Percentiles rank a stretch among this genome's conserved stretches.
Conservation (phyloP, 1,140 invertebrate species). For the Drosophila micromelanica region DNA sequence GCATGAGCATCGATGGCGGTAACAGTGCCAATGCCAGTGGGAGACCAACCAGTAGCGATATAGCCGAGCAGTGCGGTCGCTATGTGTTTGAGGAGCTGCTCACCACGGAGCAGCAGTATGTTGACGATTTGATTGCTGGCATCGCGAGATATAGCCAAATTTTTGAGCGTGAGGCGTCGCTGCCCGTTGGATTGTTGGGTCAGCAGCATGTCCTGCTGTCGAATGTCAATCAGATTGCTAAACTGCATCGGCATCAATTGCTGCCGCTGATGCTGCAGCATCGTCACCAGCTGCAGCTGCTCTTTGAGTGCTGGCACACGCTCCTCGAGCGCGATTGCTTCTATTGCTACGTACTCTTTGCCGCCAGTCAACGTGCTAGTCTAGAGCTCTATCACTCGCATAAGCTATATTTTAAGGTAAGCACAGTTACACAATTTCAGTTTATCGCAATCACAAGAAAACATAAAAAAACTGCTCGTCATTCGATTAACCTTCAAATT, state of each 20-base stretch:
- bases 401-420: slow-evolving; percentile 42
- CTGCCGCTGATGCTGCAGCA: slow-evolving; percentile 42
- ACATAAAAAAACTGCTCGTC: background rate
- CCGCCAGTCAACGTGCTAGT: slow-evolving; percentile 30
- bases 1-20: slow-evolving; percentile 8
- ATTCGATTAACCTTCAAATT: background rate
- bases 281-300: slow-evolving; percentile 23
- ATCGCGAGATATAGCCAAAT: slow-evolving; percentile 24
- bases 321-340: slow-evolving; percentile 33
- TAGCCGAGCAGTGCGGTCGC: slow-evolving; percentile 21
- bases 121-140: slow-evolving; percentile 29
- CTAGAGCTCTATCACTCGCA: slow-evolving; percentile 14
- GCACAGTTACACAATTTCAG: background rate
- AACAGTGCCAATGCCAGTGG: background rate
- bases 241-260: slow-evolving; percentile 25
- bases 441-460: no score
- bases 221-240: slow-evolving; percentile 30
- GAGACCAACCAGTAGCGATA: background rate
- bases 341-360: slow-evolving; percentile 43
- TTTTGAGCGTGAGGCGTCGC: background rate
- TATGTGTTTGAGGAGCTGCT: slow-evolving; percentile 37
- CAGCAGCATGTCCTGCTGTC: slow-evolving; percentile 27
- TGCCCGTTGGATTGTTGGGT: slow-evolving; percentile 22
- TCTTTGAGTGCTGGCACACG: slow-evolving; percentile 27
- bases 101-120: slow-evolving; percentile 44